Base-by-base conservation (phyloP, 2,888 invertebrate genomes). In the Ochlodes sylvanus region DNA sequence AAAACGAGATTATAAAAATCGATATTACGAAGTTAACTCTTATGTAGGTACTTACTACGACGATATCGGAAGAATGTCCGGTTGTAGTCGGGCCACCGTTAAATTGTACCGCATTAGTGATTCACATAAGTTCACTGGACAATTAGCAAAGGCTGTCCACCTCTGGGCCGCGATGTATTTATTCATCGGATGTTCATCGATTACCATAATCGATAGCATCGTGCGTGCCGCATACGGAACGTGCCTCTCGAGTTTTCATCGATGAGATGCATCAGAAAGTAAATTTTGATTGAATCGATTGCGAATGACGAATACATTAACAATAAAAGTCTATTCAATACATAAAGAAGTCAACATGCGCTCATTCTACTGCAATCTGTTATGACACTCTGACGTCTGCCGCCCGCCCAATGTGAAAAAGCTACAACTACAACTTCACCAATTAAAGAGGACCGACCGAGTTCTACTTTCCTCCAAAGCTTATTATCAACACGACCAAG, bases 61-160 rank as follows among this genome's bases (percentile, higher is more conserved):
- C 73, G 73, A 75, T 77, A 79, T 81, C 76, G 79, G 75, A 79
- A 81, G 50, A 65, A 65, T 50, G 80, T 82, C 75, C 80, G 79
- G 77, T 75, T 75, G 79, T 77, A 77, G 77, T 79, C 72, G 71
- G 76, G 77, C 80, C 80, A 85, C 87, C 83, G 87, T 87, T 87
- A 88, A 89, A 84, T 83, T 81, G 79, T 84, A 78, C 77, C 82
- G 76, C 83, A 88, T 90, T 88, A 90, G 81, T 89, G 88, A 91
- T 90, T 91, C 92, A 90, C 83, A 79, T 82, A 89, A 80, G 91
- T 90, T 89, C 89, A 90, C 85, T 87, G 90, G 87, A 90, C 92
- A 92, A 93, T 92, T 93, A 93, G 92, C 89, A 90, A 90, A 92
- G 92, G 92, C 91, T 92, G 92, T 91, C 90, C 87, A 93, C 92